These are phyloP conservation scores for Muraenolepis orangiensis DNA, from an alignment of 2,797 vertebrate species.

Conservation along the genomic window DNA sequence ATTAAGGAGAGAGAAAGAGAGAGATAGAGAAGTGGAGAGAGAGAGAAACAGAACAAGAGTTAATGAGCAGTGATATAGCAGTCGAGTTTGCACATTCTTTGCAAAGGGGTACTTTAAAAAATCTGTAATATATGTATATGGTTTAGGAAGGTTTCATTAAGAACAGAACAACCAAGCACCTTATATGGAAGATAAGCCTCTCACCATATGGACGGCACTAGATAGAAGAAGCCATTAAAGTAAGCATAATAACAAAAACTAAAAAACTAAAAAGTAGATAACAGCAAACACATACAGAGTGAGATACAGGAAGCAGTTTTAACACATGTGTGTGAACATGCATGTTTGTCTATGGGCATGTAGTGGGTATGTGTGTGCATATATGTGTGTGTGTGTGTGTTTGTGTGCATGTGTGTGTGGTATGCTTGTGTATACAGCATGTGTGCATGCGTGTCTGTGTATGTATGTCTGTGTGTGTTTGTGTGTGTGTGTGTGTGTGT, in stretches of 20 bases:
- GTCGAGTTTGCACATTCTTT: not conserved
- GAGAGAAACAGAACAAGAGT: not conserved
- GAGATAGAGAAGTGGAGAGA: not conserved
- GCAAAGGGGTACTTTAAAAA: not conserved
- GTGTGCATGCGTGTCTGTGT: not conserved
- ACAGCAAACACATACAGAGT: not conserved
- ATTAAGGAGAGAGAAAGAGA: not conserved
- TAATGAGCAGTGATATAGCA: not conserved
- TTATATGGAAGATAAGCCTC: not conserved
- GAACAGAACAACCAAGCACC: not conserved
- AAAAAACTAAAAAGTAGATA: too few relatives aligned
- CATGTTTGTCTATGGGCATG: not conserved
- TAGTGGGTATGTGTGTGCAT: not conserved
- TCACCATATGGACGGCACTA: not conserved
- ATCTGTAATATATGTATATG: not conserved
- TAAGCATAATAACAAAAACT: not conserved
- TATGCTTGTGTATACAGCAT: not conserved
- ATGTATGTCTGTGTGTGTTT: constrained; percentile 26
- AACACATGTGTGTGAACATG: not conserved
- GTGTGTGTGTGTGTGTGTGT: constrained; percentile 25
- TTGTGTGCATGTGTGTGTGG: not conserved
- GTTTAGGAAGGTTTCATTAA: not conserved
- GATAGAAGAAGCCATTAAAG: not conserved
- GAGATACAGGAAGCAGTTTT: too few relatives aligned
- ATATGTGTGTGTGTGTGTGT: not conserved